Evolutionary conservation across 1,140 invertebrate species (phyloP), one percentile per base, ranked within the genome.

Genomic region (Cylas formicarius): DNA sequence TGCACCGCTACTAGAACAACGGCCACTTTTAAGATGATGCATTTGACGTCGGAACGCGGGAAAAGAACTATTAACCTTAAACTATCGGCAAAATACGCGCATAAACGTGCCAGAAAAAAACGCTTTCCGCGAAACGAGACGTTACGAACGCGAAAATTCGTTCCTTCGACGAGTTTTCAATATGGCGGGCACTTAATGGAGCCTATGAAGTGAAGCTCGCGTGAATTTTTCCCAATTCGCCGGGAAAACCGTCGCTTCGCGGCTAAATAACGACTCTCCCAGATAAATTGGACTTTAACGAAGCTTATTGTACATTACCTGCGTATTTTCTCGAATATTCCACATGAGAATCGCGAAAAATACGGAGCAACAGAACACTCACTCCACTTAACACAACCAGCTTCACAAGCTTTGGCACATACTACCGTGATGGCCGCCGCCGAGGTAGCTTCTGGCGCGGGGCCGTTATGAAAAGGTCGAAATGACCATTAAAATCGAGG

Each of bases 351-450:
- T 55, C 44, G 51, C 44, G 56, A 58, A 62, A 63, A 63, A 65
- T 62, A 61, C 55, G 58, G 61, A 66, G 60, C 53, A 56, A 63
- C 64, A 66, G 62, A 55, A 59, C 62, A 62, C 58, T 52, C 63
- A 64, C 59, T 57, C 49, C 62, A 65, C 63, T 62, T 57, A 58
- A 53, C 53, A 62, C 62, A 53, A 57, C 57, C 57, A 56, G 59
- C 58, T 65, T 57, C 53, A 58, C 58, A 63, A 62, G 60, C 63
- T 61, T n/a, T 56, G 57, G 55, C 57, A 50, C 55, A 53, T 52
- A 61, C 54, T 57, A 51, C 55, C 58, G 60, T 63, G 62, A 66
- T 66, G 63, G 63, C 63, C 48, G 63, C 52, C 57, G 32, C 23
- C 31, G 18, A 24, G 33, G 37, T 46, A 33, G 21, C 31, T 47